Conservation (phyloP, 2,797 vertebrate species). For the Florisuga fusca region DNA sequence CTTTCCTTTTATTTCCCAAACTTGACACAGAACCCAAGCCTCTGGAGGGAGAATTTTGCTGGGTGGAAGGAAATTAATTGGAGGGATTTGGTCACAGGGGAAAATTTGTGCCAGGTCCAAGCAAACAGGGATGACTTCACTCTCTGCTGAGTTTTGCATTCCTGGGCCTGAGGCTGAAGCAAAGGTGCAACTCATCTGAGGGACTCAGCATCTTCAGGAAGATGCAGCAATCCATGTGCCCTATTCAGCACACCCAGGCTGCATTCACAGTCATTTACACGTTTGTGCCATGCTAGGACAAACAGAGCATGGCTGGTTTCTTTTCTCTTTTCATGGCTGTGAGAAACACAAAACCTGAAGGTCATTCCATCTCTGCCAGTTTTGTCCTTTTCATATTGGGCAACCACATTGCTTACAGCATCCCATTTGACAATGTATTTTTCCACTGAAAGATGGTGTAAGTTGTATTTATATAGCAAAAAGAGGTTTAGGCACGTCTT, state of each 20-base stretch:
- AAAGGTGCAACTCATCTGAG: not conserved
- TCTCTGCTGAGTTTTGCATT: too few species aligned
- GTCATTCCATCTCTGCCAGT: not conserved
- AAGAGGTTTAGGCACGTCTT: not conserved
- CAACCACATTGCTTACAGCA: not conserved
- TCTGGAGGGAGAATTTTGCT: not conserved
- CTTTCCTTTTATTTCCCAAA: not conserved
- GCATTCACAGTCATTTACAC: not conserved
- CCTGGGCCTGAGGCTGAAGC: not conserved
- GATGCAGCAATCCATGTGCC: not conserved
- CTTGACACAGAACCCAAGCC: not conserved
- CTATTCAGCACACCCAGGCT: rapidly evolving
- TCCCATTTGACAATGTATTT: not conserved
- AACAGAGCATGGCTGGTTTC: rapidly evolving
- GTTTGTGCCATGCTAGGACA: rapidly evolving
- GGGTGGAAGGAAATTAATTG: not conserved
- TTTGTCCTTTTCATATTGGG: not conserved
- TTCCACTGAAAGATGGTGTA: not conserved
- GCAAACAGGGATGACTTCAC: too few species aligned
- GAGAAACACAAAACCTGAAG: not conserved
- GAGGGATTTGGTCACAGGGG: not conserved
- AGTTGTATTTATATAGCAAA: constrained; percentile 19
- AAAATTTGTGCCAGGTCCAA: not conserved
- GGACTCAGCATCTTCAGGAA: not conserved
- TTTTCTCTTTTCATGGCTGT: not conserved